phyloP scores from a whole-genome alignment of 1,140 invertebrate species.

The Cherax quadricarinatus region DNA sequence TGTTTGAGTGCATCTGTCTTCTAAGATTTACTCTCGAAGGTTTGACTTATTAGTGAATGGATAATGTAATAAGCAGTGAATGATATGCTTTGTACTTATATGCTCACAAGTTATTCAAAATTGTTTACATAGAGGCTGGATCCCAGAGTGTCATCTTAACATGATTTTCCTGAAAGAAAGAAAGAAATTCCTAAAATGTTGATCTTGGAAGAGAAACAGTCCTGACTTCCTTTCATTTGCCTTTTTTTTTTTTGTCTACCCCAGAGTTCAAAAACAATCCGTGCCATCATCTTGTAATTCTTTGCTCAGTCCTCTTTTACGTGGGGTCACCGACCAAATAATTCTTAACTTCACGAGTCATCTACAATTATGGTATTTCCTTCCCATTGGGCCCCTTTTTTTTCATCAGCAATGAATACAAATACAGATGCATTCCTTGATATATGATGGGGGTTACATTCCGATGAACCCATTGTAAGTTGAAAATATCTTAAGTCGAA shows the following conservation, averaged over 20 bases:
- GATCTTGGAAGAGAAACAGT: not conserved
- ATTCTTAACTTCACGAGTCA: not conserved
- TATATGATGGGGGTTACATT: too few relatives aligned
- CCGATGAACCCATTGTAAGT: too few relatives aligned
- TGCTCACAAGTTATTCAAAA: too few relatives aligned
- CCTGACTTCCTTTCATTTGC: slow-evolving; percentile 35
- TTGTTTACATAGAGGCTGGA: not conserved
- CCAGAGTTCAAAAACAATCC: slow-evolving; percentile 61
- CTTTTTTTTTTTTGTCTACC: slow-evolving; percentile 24
- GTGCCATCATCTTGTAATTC: slow-evolving; percentile 58
- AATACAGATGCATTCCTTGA: too few relatives aligned
- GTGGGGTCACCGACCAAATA: not conserved
- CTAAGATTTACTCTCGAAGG: too few relatives aligned
- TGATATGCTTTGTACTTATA: too few relatives aligned
- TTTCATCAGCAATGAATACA: too few relatives aligned
- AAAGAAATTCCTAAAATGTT: not conserved
- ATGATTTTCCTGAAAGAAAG: not conserved
- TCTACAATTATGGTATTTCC: not conserved
- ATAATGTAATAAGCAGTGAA: too few relatives aligned
- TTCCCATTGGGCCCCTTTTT: too few relatives aligned
- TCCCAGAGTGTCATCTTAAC: not conserved
- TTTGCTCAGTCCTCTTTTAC: slow-evolving; percentile 20
- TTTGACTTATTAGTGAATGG: too few relatives aligned
- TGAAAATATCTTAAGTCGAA: too few relatives aligned
- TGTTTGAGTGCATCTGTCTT: too few relatives aligned